These are phyloP conservation scores for Crotalus viridis DNA, from an alignment of 2,113 vertebrate species.

Conservation along the genomic window DNA sequence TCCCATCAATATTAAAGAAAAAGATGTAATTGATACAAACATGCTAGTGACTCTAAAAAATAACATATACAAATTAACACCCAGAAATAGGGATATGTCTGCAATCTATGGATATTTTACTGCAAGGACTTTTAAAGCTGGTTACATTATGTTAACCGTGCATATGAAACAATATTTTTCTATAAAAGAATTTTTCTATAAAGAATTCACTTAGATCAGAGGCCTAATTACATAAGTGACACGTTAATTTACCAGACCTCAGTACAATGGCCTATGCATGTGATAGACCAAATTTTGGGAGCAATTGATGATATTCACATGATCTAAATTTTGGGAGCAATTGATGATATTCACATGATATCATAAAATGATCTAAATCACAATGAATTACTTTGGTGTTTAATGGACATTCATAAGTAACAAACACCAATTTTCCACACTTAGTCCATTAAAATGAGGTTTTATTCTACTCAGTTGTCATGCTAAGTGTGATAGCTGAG, in stretches of 20 bases:
- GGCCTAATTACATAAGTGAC: background rate
- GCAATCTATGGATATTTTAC: background rate
- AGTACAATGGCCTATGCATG: background rate
- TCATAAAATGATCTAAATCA: background rate
- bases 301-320: background rate
- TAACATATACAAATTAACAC: background rate
- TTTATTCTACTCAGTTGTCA: background rate
- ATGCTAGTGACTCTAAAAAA: background rate
- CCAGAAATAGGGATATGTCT: background rate
- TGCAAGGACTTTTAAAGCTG: background rate
- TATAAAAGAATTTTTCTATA: background rate
- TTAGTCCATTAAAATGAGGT: background rate
- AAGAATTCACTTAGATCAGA: background rate
- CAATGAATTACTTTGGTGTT: background rate
- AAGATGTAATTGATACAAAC: background rate
- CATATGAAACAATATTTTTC: background rate
- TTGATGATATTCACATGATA: background rate
- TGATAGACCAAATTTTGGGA: background rate
- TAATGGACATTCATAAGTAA: background rate
- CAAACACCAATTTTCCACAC: background rate
- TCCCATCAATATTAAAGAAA: background rate
- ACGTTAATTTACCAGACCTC: background rate
- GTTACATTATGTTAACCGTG: too few relatives aligned
- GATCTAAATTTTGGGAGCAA: background rate
- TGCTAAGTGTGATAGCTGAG: background rate